Conservation (phyloP, 2,797 vertebrate genomes). For the Mastacembelus armatus region DNA sequence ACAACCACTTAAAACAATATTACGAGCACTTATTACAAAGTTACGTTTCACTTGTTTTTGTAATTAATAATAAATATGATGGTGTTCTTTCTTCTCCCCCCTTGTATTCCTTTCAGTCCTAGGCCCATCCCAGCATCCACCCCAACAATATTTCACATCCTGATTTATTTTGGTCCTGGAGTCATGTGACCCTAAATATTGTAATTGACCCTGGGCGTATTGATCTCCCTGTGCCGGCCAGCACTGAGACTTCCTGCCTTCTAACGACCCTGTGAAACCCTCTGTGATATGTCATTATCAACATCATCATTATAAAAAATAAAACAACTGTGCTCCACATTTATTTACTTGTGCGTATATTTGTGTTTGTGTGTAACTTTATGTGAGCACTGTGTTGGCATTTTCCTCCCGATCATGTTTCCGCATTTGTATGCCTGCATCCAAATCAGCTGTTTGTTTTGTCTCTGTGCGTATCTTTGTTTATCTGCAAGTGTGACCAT, state of each 20-base stretch:
- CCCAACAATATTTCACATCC: conserved; percentile 79
- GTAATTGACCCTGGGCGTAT: conserved; percentile 87
- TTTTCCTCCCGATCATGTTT: conserved; percentile 4
- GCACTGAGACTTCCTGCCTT: conserved; percentile 84
- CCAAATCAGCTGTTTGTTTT: background rate
- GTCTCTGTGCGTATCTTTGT: conserved; percentile 13
- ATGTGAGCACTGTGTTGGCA: conserved; percentile 1
- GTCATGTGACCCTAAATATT: conserved; percentile 86
- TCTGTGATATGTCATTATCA: conserved; percentile 73
- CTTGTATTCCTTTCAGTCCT: conserved; percentile 40
- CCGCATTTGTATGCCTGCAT: conserved; percentile 21
- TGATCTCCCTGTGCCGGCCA: conserved; percentile 83
- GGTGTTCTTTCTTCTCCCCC: conserved; percentile 1
- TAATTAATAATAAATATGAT: conserved; percentile 21
- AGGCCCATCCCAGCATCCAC: conserved; percentile 56
- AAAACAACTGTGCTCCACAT: conserved; percentile 49
- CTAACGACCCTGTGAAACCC: conserved; percentile 83
- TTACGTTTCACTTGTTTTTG: background rate
- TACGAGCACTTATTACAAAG: background rate
- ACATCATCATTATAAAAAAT: conserved; percentile 71
- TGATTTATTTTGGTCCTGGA: conserved; percentile 86
- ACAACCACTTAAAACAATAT: background rate
- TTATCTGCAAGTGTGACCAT: conserved; percentile 14
- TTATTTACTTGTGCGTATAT: conserved; percentile 35
- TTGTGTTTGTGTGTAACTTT: background rate